Evolutionary conservation across 2,888 invertebrate genomes (phyloP).

Genomic region (Platycnemis pennipes): DNA sequence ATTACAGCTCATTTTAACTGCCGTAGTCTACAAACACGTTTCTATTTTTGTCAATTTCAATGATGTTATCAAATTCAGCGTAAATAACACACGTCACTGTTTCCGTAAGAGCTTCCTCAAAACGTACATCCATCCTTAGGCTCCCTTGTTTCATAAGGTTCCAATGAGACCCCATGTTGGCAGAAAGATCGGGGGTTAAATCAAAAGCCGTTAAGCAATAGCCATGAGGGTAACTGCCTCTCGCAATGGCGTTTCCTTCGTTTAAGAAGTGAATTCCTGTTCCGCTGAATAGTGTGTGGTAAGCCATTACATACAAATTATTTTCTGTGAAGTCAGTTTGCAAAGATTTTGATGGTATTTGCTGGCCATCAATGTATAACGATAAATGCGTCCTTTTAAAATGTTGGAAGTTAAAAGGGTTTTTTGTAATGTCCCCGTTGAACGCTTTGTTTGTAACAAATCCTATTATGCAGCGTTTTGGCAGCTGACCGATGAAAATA

Average conservation of each 20-base stretch:
- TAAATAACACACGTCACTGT: background rate
- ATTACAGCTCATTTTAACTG: too few relatives aligned
- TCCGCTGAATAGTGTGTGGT: slow-evolving; percentile 35
- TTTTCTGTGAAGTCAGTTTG: background rate
- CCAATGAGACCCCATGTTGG: slow-evolving; percentile 12
- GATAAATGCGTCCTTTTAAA: too few relatives aligned
- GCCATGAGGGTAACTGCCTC: background rate
- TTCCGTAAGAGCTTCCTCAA: background rate
- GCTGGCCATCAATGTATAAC: background rate
- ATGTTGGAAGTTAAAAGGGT: background rate
- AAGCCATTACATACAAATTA: slow-evolving; percentile 30
- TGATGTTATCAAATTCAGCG: background rate
- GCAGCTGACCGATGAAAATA: slow-evolving; percentile 70
- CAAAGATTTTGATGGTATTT: slow-evolving; percentile 19
- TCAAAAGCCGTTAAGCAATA: slow-evolving; percentile 39
- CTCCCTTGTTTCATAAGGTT: slow-evolving; percentile 9
- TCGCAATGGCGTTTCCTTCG: background rate
- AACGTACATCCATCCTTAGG: background rate
- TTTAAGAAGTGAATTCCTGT: slow-evolving; percentile 28
- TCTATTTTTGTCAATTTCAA: background rate
- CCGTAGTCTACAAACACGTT: background rate
- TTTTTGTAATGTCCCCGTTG: slow-evolving; percentile 9
- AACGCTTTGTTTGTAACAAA: slow-evolving; percentile 68
- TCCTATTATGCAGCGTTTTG: slow-evolving; percentile 70
- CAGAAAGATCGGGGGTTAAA: background rate